Evolutionary conservation across 2,113 vertebrate genomes (phyloP).

Genomic region (Tupaia tana): DNA sequence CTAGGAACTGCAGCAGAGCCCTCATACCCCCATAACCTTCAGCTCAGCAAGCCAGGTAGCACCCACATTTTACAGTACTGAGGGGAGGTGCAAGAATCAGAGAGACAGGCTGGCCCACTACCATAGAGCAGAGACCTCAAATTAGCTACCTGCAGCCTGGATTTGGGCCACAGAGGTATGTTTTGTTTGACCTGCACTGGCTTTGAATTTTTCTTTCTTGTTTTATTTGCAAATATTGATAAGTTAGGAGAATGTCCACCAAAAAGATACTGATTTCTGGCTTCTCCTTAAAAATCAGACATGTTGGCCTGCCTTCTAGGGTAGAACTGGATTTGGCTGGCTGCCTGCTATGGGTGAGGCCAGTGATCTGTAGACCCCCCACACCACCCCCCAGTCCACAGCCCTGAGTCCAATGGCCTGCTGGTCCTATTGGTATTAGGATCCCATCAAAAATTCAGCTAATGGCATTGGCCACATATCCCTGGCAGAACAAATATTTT

Average conservation of each 20-base stretch:
- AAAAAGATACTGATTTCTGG: conserved; percentile 39
- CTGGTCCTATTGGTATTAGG: background rate
- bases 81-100: background rate
- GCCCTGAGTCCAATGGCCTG: background rate
- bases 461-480: background rate
- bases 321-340: background rate
- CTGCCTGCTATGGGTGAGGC: background rate
- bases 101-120: background rate
- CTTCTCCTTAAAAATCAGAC: background rate
- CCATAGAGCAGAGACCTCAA: background rate
- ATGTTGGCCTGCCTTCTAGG: background rate
- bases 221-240: conserved; percentile 16
- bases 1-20: background rate
- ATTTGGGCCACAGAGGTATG: background rate
- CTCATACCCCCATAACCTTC: background rate
- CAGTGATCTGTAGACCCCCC: background rate
- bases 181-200: background rate
- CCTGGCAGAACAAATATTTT: background rate
- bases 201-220: conserved; percentile 14
- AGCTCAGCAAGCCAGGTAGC: background rate
- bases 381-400: background rate
- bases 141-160: background rate
- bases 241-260: conserved; percentile 44
- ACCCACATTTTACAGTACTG: background rate
- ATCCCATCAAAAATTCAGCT: background rate